Base-by-base conservation (phyloP, 2,888 invertebrate species). In the Steinernema hermaphroditum region DNA sequence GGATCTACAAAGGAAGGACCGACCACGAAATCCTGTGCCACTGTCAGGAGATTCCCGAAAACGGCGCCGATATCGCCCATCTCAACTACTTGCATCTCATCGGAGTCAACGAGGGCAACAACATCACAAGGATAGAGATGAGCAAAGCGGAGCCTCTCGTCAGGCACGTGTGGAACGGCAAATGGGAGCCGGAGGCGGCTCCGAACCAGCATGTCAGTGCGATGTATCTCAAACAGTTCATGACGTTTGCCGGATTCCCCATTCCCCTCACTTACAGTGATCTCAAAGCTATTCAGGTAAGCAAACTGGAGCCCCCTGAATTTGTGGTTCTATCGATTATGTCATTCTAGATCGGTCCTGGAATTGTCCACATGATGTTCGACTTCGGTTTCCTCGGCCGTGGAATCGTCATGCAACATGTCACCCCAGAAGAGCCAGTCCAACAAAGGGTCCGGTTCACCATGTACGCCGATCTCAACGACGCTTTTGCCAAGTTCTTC, bases 51-150 rank as follows among this genome's bases (percentile, higher is more conserved):
- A 92, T 94, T 46, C 93, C 94, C 0, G 94, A 94, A 86, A 94
- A 94, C 82, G 94, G 93, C 0, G 92, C 93, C 0, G 94, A 94
- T 83, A 90, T 92, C 0, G 91, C 92, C 0, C 94, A 94, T 85
- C 89, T 94, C 27, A 90, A 90, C 71, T 91, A 92, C 0, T 90
- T 94, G 0, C 94, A 94, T 81, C 74, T 77, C 22, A 50, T 54
- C n/a, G 74, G 74, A 32, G 74, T 71, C n/a, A 71, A 71, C 34
- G 69, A 43, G 32, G 72, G 77, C 22, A 75, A 76, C 16, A 75
- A 83, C 68, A 79, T 83, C 37, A 74, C 78, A 1, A 72, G 72
- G n/a, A 79, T 83, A 14, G 74, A 80, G 46, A 72, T 83, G 29
- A 62, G 75, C 27, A 76, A 83, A 41, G 70, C 72, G 0, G 69